Percentiles rank a stretch among this genome's conserved stretches.
phyloP scores from a whole-genome alignment of 2,888 invertebrate genomes.

The Stenodera caucasica region DNA sequence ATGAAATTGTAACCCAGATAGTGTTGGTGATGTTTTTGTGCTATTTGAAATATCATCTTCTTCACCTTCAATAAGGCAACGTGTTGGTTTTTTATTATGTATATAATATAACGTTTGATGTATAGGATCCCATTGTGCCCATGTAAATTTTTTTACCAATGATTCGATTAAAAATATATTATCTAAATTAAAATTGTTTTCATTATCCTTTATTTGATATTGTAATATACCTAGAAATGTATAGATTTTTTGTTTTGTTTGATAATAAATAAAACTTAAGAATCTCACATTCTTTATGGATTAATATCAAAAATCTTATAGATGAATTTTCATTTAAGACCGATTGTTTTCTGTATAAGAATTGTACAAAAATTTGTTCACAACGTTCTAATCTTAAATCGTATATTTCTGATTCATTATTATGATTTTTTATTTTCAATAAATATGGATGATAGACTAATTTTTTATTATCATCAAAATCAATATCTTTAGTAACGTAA shows the following conservation, averaged over 20 bases:
- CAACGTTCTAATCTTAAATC: conserved; percentile 61
- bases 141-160: conserved; percentile 72
- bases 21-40: conserved; percentile 67
- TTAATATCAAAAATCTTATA: conserved; percentile 72
- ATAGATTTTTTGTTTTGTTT: not conserved
- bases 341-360: conserved; percentile 65
- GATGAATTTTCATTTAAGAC: conserved; percentile 51
- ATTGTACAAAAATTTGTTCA: conserved; percentile 79
- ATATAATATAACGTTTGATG: conserved; percentile 83
- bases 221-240: conserved; percentile 49
- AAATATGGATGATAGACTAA: conserved; percentile 66
- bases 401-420: conserved; percentile 38
- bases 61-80: conserved; percentile 67
- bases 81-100: conserved; percentile 71
- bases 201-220: conserved; percentile 46
- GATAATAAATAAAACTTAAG: not conserved
- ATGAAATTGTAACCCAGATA: conserved; percentile 85
- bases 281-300: conserved; percentile 76
- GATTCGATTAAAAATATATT: conserved; percentile 50
- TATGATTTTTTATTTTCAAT: conserved; percentile 60
- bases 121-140: conserved; percentile 85
- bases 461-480: conserved; percentile 32
- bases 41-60: conserved; percentile 63
- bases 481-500: conserved; percentile 66
- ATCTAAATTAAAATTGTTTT: conserved; percentile 23